These are phyloP conservation scores for Hyperoplus lanceolatus DNA, from an alignment of 2,797 vertebrate species.

Conservation along the genomic window DNA sequence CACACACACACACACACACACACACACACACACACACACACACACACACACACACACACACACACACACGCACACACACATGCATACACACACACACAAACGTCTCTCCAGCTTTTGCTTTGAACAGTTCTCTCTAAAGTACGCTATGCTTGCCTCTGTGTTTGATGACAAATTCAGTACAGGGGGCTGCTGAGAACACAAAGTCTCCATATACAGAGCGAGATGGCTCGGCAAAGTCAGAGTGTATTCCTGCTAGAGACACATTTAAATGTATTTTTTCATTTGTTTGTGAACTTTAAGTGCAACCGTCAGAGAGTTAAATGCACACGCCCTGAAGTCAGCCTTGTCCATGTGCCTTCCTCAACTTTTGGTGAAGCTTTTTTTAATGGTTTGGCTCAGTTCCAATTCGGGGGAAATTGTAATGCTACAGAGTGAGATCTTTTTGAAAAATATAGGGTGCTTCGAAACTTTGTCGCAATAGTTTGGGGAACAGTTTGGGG, in stretches of 20 bases:
- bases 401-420: neutral
- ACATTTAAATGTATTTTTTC: constrained; percentile 26
- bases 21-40: constrained; percentile 23
- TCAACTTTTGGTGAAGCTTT: neutral
- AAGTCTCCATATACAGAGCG: constrained; percentile 19
- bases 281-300: constrained; percentile 24
- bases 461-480: neutral
- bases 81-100: constrained; percentile 26
- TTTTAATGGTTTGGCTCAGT: constrained; percentile 2
- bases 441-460: neutral
- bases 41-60: constrained; percentile 18
- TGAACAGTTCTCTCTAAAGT: constrained; percentile 69
- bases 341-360: neutral
- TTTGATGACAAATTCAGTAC: constrained; percentile 69
- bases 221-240: constrained; percentile 45
- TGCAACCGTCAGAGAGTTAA: constrained; percentile 9
- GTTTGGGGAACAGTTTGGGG: neutral
- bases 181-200: constrained; percentile 55
- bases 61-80: constrained; percentile 21
- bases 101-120: constrained; percentile 53
- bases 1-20: constrained; percentile 21
- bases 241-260: constrained; percentile 22
- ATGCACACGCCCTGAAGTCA: neutral
- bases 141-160: constrained; percentile 52
- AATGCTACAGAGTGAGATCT: neutral